Percentiles rank a stretch among this genome's conserved stretches.
phyloP scores from a whole-genome alignment of 1,140 invertebrate species.

The Ganaspis sp. region DNA sequence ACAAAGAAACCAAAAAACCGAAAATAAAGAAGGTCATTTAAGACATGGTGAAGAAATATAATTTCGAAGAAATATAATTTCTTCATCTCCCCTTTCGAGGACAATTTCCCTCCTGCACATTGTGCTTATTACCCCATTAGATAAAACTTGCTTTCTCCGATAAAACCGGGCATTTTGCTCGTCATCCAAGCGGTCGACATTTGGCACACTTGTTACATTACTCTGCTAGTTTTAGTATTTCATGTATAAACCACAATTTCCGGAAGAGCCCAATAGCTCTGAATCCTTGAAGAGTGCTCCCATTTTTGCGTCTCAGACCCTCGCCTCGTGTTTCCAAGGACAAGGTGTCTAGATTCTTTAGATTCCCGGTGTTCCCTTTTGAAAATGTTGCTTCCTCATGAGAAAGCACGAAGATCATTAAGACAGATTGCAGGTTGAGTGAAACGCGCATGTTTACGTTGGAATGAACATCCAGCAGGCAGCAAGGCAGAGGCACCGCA shows the following conservation, averaged over 20 bases:
- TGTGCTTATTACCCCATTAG: constrained; percentile 19
- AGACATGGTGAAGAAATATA: too few species aligned
- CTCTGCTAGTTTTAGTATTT: background rate
- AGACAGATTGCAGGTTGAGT: constrained; percentile 23
- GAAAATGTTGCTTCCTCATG: background rate
- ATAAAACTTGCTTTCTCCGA: constrained; percentile 7
- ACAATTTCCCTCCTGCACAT: background rate
- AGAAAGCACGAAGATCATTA: background rate
- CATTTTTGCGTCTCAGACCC: background rate
- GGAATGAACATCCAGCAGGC: constrained; percentile 12
- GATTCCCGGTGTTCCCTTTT: background rate
- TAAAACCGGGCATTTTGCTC: background rate
- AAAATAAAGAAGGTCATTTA: background rate
- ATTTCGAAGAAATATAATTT: background rate
- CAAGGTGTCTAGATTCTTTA: background rate
- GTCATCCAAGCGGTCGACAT: background rate
- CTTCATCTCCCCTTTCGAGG: background rate
- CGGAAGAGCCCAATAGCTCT: background rate
- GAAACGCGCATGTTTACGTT: constrained; percentile 17
- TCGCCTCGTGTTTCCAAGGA: background rate
- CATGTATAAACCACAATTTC: background rate
- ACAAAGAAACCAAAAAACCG: too few species aligned
- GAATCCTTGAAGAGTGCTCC: background rate
- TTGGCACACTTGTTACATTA: constrained; percentile 23
- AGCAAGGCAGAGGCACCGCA: background rate